Evolutionary conservation across 2,888 invertebrate species (phyloP).

Genomic region (Agrochola litura): DNA sequence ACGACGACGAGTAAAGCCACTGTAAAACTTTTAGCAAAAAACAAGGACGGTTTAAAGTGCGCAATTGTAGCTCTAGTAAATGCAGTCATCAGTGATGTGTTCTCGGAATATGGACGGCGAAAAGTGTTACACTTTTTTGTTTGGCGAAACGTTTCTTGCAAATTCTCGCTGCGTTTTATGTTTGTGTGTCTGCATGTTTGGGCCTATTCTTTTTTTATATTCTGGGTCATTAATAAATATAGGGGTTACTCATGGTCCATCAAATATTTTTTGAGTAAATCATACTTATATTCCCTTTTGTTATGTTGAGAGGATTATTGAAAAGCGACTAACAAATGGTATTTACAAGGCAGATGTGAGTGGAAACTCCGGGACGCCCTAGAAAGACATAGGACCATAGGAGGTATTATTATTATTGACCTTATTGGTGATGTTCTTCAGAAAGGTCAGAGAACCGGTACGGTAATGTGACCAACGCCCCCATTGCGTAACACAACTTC

Average conservation of each 20-base stretch:
- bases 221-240: neutral
- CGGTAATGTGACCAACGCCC: neutral
- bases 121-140: neutral
- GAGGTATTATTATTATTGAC: too few species aligned
- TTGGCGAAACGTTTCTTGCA: too few species aligned
- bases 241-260: neutral
- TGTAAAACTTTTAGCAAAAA: conserved; percentile 9
- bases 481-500: neutral
- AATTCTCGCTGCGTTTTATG: neutral
- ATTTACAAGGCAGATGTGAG: neutral
- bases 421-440: neutral
- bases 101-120: neutral
- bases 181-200: neutral
- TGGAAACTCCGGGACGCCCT: too few species aligned
- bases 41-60: neutral
- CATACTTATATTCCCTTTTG: neutral
- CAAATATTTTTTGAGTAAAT: neutral
- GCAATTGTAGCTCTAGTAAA: conserved; percentile 4
- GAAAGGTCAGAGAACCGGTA: too few species aligned
- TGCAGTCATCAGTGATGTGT: neutral
- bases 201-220: neutral
- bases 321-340: neutral
- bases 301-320: neutral
- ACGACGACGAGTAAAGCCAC: neutral
- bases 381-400: neutral